Evolutionary conservation across 1,140 invertebrate genomes (phyloP).

Genomic region (Phortica variegata): DNA sequence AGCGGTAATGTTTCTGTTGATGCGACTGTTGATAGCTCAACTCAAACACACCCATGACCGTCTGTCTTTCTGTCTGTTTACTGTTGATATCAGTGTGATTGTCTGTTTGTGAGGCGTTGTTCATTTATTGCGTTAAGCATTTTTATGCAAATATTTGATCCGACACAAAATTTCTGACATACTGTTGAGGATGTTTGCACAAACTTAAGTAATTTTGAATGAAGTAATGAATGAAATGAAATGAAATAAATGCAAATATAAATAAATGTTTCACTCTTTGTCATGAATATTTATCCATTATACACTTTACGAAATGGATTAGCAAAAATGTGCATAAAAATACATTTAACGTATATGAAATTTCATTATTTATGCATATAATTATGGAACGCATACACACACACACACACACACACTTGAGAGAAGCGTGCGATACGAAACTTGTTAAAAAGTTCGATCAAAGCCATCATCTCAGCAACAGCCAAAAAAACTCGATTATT

Average conservation of each 20-base stretch:
- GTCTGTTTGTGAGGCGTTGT: not conserved
- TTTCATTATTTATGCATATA: conserved; percentile 8
- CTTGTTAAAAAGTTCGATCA: too few relatives aligned
- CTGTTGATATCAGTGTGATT: not conserved
- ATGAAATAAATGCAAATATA: conserved; percentile 39
- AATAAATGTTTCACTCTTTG: conserved; percentile 14
- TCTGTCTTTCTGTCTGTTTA: not conserved
- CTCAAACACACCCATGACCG: too few relatives aligned
- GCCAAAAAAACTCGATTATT: conserved; percentile 28
- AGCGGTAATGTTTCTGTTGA: conserved; percentile 2
- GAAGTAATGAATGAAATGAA: not conserved
- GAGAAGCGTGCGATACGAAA: too few relatives aligned
- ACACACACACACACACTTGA: too few relatives aligned
- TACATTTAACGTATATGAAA: not conserved
- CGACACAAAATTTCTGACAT: not conserved
- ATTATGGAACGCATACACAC: too few relatives aligned
- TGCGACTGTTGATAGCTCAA: conserved; percentile 1
- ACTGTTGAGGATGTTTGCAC: conserved; percentile 26
- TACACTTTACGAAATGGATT: conserved; percentile 31
- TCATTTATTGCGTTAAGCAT: not conserved
- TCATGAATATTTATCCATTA: conserved; percentile 34
- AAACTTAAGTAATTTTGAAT: conserved; percentile 1
- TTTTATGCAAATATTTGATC: not conserved
- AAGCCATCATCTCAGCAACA: too few relatives aligned
- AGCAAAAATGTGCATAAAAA: conserved; percentile 23